Evolutionary conservation across 2,113 vertebrate genomes (phyloP).

Genomic region (Gila orcuttii): DNA sequence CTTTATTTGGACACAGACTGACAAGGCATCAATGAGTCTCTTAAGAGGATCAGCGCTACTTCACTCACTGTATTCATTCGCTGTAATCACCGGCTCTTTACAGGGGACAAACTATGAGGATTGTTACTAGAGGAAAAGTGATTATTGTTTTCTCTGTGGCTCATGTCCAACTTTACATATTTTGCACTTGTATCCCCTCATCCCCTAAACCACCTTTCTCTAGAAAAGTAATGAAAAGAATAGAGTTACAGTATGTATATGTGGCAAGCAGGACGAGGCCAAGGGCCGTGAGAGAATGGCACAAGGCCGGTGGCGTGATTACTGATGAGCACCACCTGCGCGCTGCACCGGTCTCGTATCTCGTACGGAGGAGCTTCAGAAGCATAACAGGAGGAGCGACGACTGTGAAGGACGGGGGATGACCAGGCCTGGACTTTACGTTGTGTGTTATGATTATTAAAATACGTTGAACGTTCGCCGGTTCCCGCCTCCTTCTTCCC

Average conservation of each 20-base stretch:
- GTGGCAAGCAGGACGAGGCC: no score
- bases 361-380: no score
- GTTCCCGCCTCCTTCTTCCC: no score
- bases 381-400: no score
- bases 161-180: not conserved
- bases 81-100: not conserved
- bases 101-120: conserved; percentile 26
- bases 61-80: conserved; percentile 57
- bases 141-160: not conserved
- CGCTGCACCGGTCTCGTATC: no score
- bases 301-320: no score
- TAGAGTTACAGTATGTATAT: not conserved
- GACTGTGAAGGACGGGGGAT: no score
- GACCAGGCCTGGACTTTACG: no score
- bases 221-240: not conserved
- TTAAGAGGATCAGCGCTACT: conserved; percentile 80
- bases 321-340: no score
- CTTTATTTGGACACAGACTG: conserved; percentile 82
- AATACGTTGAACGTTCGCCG: no score
- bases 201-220: not conserved
- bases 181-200: not conserved
- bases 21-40: conserved; percentile 75
- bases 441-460: no score
- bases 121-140: conserved; percentile 9
- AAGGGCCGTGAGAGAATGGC: no score